Base-by-base conservation (phyloP, 2,888 invertebrate genomes). In the Allolobophora icterica region DNA sequence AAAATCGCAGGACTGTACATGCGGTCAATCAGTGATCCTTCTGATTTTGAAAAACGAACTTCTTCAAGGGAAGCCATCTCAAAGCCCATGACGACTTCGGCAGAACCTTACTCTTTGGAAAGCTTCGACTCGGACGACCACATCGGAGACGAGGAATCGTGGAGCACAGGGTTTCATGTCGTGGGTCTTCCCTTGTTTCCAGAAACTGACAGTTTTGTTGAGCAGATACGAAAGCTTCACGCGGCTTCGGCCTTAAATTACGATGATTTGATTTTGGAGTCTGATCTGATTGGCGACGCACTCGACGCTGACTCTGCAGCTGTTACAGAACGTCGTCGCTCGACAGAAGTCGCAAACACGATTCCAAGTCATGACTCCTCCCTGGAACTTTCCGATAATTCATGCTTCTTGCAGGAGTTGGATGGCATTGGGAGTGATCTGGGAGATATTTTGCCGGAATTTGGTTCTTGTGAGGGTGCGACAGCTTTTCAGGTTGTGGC, bases 91-190 rank as follows among this genome's bases (percentile, higher is more conserved):
- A 87, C 34, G 34, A 87, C 84, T 4, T 34, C 87, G 13, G 34
- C 35, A 6, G 87, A 21, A 35, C 34, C 35, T 11, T 2, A 87
- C 87, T 35, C 87, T 0, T 2, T 5, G 2, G 87, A 87, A 35
- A 87, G 87, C 24, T 87, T 35, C 34, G 87, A 87, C 35, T 87
- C 87, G 19, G 87, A 87, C 17, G 87, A 87, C 35, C 87, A 87
- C 35, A 35, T 87, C n/a, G 87, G 34, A 19, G 87, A 87, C 35
- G 38, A 38, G 34, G 87, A 87, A 19, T 35, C 34, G 15, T 87
- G 87, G 87, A 87, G 87, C 19, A 6, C 87, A 0, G 87, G 38
- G 87, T 87, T 34, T 17, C 33, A 38, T 15, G 5, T 38, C 35
- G 84, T 30, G 6, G 35, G 87, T 8, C 34, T 87, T 0, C 34